Base-by-base conservation (phyloP, 2,888 invertebrate species). In the Apamea anceps region DNA sequence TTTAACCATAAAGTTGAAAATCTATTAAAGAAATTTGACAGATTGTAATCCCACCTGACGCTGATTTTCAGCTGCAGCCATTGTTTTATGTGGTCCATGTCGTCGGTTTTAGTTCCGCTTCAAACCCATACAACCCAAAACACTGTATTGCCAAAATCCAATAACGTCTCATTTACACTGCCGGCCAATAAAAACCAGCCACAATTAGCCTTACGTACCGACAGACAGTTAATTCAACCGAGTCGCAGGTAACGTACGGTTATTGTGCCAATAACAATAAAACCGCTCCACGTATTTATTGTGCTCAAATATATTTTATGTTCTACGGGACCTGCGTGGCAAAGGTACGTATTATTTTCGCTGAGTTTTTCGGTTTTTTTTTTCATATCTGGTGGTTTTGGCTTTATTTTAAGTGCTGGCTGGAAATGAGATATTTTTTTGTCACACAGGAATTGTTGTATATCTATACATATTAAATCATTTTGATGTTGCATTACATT, bases 241-340 rank as follows among this genome's bases (percentile, higher is more conserved):
- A 84, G 81, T 90, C 86, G 74, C 86, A 86, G 90, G 90, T 90
- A 89, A 89, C 85, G 79, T 89, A 89, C 85, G 87, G 91, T 89
- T 91, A 91, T 91, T 86, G 86, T 80, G 45, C 85, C 91, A 88
- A 91, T 91, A 91, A 91, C 90, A 87, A 84, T 90, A 89, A 90
- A 90, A 87, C 62, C 70, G 77, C 72, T 75, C 76, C 76, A 81
- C 72, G 88, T 86, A 86, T 86, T 86, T 86, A 86, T 85, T 86
- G 88, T 86, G 70, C 86, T 85, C 82, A 88, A 90, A 88, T 87
- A 84, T 90, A 90, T 87, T 88, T 88, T 90, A 90, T 88, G 90
- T 80, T 72, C 81, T 87, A 87, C 85, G 85, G 81, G 88, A 85
- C 88, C 32, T 73, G 85, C 32, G 88, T 85, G 48, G 75, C 45